phyloP scores from a whole-genome alignment of 2,113 vertebrate genomes.

The Hemiscyllium ocellatum region DNA sequence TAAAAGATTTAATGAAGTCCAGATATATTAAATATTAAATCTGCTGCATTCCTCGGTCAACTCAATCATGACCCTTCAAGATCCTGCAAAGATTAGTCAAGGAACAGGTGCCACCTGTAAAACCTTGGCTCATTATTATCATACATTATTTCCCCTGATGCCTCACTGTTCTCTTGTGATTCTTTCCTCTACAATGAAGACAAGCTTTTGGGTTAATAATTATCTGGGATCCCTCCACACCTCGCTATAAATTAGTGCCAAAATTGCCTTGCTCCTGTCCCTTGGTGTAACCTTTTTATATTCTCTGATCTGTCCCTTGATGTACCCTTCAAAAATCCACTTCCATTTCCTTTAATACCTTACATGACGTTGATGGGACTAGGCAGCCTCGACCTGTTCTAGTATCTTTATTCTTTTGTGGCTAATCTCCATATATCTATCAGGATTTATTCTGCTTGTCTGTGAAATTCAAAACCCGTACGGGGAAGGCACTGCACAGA shows the following conservation, averaged over 20 bases:
- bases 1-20: neutral
- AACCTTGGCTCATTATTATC: neutral
- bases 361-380: neutral
- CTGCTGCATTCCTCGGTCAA: neutral
- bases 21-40: slow-evolving; percentile 5
- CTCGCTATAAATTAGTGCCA: neutral
- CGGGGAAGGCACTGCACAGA: neutral
- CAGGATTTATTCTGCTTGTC: neutral
- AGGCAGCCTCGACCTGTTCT: no score
- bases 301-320: neutral
- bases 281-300: neutral
- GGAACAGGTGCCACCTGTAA: neutral
- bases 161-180: neutral
- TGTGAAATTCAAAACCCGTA: neutral
- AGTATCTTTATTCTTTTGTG: neutral
- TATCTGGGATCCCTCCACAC: neutral
- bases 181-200: neutral
- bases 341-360: neutral
- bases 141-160: slow-evolving; percentile 1
- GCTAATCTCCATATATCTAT: neutral
- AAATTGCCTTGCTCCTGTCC: neutral
- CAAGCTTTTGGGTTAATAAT: neutral
- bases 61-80: neutral
- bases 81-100: neutral
- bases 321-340: neutral